These are phyloP conservation scores for Phalacrocorax brasilianus DNA, from an alignment of 2,113 vertebrate species.

Conservation along the genomic window DNA sequence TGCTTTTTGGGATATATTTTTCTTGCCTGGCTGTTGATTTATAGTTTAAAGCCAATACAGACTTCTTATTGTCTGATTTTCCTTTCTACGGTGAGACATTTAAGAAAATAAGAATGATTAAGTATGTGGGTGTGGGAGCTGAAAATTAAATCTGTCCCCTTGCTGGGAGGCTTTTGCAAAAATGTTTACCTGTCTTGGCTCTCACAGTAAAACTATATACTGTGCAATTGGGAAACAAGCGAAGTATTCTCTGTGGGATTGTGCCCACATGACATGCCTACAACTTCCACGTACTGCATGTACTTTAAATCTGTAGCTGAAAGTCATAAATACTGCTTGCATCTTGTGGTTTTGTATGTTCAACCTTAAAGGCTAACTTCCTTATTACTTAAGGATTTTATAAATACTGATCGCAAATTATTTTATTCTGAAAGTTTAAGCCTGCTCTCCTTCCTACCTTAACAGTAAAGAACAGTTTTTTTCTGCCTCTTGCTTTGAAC, in stretches of 20 bases:
- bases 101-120: background rate
- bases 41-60: background rate
- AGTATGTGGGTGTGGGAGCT: background rate
- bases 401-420: fast-evolving
- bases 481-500: background rate
- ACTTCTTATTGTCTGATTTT: background rate
- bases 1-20: background rate
- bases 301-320: background rate
- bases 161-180: background rate
- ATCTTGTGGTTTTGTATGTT: fast-evolving
- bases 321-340: background rate
- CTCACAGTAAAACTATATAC: background rate
- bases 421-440: background rate
- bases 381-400: fast-evolving
- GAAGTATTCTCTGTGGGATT: background rate
- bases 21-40: background rate
- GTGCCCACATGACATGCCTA: fast-evolving
- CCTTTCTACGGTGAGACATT: background rate
- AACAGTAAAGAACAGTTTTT: fast-evolving
- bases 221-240: background rate
- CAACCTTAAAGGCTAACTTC: background rate
- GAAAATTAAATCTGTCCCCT: background rate
- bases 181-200: background rate
- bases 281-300: fast-evolving
- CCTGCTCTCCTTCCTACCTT: background rate